These are phyloP conservation scores for Ceratotherium simum DNA, from an alignment of 2,113 vertebrate species.

Conservation along the genomic window DNA sequence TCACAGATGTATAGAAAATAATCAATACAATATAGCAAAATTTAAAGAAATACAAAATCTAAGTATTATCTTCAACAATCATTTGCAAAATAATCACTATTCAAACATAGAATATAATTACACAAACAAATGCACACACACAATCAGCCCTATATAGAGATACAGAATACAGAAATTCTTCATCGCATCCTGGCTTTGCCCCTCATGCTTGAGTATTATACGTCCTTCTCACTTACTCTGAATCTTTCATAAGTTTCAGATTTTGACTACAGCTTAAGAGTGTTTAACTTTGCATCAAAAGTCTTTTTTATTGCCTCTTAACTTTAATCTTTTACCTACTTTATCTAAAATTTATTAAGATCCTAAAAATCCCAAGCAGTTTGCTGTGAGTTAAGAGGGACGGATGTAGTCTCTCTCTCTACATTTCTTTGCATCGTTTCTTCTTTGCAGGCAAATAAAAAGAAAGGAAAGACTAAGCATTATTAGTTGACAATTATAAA, in stretches of 20 bases:
- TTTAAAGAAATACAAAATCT: not conserved
- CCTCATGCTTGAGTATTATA: not conserved
- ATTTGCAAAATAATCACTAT: not conserved
- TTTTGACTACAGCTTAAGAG: not conserved
- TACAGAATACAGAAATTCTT: not conserved
- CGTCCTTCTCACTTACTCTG: not conserved
- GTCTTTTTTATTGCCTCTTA: not conserved
- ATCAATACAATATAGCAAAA: not conserved
- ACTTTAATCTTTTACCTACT: not conserved
- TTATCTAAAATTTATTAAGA: not conserved
- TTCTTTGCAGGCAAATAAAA: not conserved
- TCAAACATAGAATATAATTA: not conserved
- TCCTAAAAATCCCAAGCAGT: not conserved
- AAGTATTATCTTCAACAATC: not conserved
- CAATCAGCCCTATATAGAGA: not conserved
- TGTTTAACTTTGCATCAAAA: not conserved
- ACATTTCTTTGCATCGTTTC: not conserved
- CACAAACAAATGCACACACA: not conserved
- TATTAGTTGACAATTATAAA: not conserved
- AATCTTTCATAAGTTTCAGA: not conserved
- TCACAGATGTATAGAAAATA: not conserved
- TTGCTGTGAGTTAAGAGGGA: not conserved
- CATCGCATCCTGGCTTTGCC: not conserved
- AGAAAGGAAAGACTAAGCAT: not conserved
- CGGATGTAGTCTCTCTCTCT: not conserved